A percentile compares a stretch with the other conserved stretches of the same genome.
These are phyloP conservation scores for Cynopterus sphinx DNA, from an alignment of 2,797 vertebrate species.

Conservation along the genomic window DNA sequence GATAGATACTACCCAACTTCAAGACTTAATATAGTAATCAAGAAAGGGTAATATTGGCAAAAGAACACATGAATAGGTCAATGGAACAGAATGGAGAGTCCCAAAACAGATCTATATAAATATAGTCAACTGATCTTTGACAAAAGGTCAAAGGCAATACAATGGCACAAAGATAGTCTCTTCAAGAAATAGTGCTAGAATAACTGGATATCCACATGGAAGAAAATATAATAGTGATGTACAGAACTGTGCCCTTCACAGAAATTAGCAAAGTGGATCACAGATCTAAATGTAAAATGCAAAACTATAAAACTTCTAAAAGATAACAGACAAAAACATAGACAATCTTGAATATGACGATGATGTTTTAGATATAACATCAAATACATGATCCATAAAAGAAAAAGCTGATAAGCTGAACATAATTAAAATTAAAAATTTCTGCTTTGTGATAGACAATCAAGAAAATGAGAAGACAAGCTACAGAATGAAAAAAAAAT, in stretches of 20 bases:
- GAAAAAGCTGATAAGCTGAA: not conserved
- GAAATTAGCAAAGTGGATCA: not conserved
- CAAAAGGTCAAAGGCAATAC: not conserved
- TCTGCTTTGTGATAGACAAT: not conserved
- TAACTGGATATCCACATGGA: not conserved
- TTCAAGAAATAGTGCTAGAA: not conserved
- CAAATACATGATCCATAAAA: not conserved
- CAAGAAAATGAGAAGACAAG: not conserved
- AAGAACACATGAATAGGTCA: not conserved
- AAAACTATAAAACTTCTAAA: not conserved
- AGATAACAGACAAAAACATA: not conserved
- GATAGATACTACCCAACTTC: not conserved
- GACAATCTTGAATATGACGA: not conserved
- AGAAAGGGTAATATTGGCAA: not conserved
- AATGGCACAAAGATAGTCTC: not conserved
- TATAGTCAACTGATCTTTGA: not conserved
- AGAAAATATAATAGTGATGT: not conserved
- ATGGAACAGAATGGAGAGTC: not conserved
- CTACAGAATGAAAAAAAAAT: not conserved
- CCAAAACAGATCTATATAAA: not conserved
- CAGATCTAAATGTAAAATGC: not conserved
- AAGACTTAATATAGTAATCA: not conserved
- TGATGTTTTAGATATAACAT: not conserved
- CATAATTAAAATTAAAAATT: not conserved
- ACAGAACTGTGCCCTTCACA: not conserved